A percentile compares a stretch with the other conserved stretches of the same genome.
These are phyloP conservation scores for Eutolmus rufibarbis DNA, from an alignment of 2,888 invertebrate species.

Conservation along the genomic window DNA sequence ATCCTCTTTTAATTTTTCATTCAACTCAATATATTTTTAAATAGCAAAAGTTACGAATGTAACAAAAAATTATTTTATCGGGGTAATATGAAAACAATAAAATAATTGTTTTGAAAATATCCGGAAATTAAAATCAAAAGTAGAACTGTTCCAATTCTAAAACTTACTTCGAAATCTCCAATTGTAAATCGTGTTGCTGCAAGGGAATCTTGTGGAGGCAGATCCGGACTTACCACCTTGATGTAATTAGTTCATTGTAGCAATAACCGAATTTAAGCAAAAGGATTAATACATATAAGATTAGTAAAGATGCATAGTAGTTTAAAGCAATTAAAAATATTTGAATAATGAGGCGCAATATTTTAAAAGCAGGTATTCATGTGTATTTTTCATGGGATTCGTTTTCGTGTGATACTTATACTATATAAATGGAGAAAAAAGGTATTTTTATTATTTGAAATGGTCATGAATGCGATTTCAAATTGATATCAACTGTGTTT, in stretches of 20 bases:
- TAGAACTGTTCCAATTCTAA: neutral
- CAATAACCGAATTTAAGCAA: neutral
- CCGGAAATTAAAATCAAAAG: neutral
- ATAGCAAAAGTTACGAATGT: neutral
- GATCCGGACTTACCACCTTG: constrained; percentile 70
- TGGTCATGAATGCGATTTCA: neutral
- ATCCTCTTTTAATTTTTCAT: neutral
- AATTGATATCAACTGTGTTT: neutral
- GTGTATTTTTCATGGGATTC: neutral
- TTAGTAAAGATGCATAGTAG: constrained; percentile 11
- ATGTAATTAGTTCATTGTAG: neutral
- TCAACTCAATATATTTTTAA: neutral
- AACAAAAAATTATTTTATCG: neutral
- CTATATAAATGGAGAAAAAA: neutral
- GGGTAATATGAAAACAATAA: neutral
- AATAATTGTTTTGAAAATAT: neutral
- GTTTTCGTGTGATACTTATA: neutral
- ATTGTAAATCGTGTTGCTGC: constrained; percentile 72
- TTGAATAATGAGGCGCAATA: neutral
- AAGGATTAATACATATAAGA: constrained; percentile 4
- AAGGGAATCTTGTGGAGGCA: constrained; percentile 68
- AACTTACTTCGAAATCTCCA: constrained; percentile 79
- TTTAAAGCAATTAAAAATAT: constrained; percentile 1
- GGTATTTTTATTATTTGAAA: neutral
- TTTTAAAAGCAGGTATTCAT: neutral